phyloP scores from a whole-genome alignment of 2,113 vertebrate species.

The Copsychus sechellarum region DNA sequence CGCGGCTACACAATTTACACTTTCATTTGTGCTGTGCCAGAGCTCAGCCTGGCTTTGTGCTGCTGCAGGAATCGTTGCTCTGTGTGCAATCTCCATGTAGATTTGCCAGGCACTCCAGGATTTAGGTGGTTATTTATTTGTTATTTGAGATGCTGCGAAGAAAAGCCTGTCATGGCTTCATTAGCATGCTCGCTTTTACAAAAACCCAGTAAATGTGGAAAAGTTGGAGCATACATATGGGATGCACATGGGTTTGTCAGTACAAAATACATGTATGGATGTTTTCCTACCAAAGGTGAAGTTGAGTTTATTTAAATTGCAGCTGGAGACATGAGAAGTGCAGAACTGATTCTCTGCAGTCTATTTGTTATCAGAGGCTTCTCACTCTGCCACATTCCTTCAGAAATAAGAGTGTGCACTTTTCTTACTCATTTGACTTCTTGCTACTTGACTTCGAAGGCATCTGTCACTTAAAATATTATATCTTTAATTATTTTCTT shows the following conservation, averaged over 20 bases:
- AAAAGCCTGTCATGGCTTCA: neutral
- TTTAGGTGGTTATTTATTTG: neutral
- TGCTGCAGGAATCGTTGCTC: neutral
- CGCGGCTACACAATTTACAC: accelerated
- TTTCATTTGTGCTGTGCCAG: neutral
- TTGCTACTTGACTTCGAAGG: neutral
- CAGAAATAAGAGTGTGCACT: neutral
- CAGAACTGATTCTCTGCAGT: neutral
- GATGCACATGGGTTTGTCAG: neutral
- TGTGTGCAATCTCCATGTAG: neutral
- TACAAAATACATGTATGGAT: neutral
- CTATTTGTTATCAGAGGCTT: neutral
- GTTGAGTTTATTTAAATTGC: neutral
- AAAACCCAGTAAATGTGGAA: neutral
- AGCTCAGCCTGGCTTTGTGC: neutral
- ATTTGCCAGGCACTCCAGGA: neutral
- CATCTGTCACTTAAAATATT: neutral
- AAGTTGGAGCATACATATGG: neutral
- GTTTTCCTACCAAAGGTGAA: neutral
- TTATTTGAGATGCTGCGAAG: neutral
- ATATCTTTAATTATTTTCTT: neutral
- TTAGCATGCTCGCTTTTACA: neutral
- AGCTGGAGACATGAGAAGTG: neutral
- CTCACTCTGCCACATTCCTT: neutral
- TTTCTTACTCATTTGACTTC: neutral